Percentiles rank a stretch among this genome's conserved stretches.
phyloP scores from a whole-genome alignment of 2,888 invertebrate species.

The Crossocerus cetratus region DNA sequence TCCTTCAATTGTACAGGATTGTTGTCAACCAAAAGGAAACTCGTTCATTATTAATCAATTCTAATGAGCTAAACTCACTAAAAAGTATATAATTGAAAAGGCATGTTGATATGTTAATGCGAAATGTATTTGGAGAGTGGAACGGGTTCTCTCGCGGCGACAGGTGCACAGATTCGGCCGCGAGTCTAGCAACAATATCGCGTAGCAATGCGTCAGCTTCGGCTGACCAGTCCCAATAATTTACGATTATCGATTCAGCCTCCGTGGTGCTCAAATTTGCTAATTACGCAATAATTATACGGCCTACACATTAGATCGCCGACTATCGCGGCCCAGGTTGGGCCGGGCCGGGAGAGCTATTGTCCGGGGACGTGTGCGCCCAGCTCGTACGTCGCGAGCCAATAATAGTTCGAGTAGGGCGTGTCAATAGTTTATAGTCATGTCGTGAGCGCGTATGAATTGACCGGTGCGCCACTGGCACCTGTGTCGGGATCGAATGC shows the following conservation, averaged over 20 bases:
- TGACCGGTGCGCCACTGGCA: slow-evolving; percentile 33
- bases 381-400: slow-evolving; percentile 35
- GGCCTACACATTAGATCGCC: slow-evolving; percentile 68
- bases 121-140: background rate
- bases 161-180: background rate
- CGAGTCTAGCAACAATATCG: slow-evolving; percentile 46
- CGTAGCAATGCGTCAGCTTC: slow-evolving; percentile 65
- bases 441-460: slow-evolving; percentile 37
- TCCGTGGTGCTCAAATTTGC: slow-evolving; percentile 70
- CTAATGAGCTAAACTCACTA: no score
- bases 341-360: slow-evolving; percentile 39
- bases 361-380: slow-evolving; percentile 40
- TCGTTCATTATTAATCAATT: no score
- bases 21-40: background rate
- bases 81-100: background rate
- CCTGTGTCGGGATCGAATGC: slow-evolving; percentile 28
- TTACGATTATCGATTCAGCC: slow-evolving; percentile 66
- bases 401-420: slow-evolving; percentile 49
- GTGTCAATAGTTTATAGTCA: slow-evolving; percentile 62
- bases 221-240: slow-evolving; percentile 69
- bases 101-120: background rate
- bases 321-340: slow-evolving; percentile 32
- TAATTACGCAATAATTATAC: slow-evolving; percentile 75
- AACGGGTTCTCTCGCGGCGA: no score
- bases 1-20: slow-evolving; percentile 12